phyloP scores from a whole-genome alignment of 1,140 invertebrate genomes.

The Kradibia gibbosae region DNA sequence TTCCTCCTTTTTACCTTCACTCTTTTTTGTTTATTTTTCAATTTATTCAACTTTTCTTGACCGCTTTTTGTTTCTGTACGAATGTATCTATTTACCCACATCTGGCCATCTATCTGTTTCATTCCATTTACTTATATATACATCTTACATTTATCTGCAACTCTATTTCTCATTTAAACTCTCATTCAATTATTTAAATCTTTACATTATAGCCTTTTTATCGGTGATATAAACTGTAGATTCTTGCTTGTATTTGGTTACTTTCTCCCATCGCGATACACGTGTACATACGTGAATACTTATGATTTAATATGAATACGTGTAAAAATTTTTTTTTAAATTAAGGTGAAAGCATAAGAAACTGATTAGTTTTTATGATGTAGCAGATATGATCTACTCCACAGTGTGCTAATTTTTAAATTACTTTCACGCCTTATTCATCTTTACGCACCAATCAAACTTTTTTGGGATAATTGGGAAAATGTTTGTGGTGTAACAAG shows the following conservation, averaged over 20 bases:
- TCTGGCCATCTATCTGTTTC: background rate
- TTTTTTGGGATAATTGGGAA: background rate
- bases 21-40: background rate
- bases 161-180: background rate
- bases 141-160: background rate
- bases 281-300: background rate
- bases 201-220: background rate
- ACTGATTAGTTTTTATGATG: constrained; percentile 29
- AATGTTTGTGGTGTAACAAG: background rate
- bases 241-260: background rate
- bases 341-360: background rate
- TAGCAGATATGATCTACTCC: constrained; percentile 24
- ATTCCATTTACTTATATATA: constrained; percentile 9
- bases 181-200: background rate
- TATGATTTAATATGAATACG: background rate
- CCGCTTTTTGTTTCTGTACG: background rate
- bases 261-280: background rate
- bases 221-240: background rate
- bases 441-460: background rate
- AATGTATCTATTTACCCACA: background rate
- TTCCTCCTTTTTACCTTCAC: constrained; percentile 32
- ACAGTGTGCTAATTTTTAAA: background rate
- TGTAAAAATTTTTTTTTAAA: no score
- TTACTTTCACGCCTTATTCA: background rate
- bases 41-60: constrained; percentile 37